A percentile compares a stretch with the other conserved stretches of the same genome.
Evolutionary conservation across 2,888 invertebrate genomes (phyloP).

Genomic region (Drosophila limbata): DNA sequence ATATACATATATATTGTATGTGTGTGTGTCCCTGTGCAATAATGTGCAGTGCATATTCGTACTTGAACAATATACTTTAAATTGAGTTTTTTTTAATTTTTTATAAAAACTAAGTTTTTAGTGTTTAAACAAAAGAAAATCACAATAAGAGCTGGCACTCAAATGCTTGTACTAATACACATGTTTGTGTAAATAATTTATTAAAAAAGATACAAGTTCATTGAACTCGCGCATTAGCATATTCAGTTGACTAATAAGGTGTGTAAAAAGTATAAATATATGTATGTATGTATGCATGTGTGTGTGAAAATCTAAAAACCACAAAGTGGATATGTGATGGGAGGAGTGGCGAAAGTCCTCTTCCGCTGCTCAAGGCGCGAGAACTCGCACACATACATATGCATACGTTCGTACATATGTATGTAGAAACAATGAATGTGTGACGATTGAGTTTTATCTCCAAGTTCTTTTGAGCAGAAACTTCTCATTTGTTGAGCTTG

Average conservation of each 20-base stretch:
- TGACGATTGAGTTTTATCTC: constrained; percentile 13
- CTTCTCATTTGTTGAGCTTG: constrained; percentile 5
- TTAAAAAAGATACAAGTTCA: constrained; percentile 23
- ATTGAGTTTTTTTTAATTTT: neutral
- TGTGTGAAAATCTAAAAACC: neutral
- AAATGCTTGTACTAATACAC: neutral
- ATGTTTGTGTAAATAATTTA: constrained; percentile 1
- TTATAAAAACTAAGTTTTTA: constrained; percentile 5
- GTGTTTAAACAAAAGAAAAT: neutral
- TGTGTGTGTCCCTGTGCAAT: constrained; percentile 3
- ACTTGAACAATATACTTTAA: constrained; percentile 4
- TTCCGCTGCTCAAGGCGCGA: neutral
- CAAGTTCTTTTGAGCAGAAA: constrained; percentile 5
- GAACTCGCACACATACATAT: neutral
- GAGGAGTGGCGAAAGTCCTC: constrained; percentile 7
- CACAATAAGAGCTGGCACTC: neutral
- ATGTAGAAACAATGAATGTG: constrained; percentile 1
- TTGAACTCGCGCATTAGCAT: constrained; percentile 29
- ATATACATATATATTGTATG: neutral
- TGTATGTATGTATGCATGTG: neutral
- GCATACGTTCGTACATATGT: neutral
- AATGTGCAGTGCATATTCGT: constrained; percentile 1
- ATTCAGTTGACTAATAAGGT: constrained; percentile 2
- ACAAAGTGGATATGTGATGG: neutral
- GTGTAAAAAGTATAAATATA: neutral